phyloP scores from a whole-genome alignment of 2,888 invertebrate genomes.

The Heliconius sara region DNA sequence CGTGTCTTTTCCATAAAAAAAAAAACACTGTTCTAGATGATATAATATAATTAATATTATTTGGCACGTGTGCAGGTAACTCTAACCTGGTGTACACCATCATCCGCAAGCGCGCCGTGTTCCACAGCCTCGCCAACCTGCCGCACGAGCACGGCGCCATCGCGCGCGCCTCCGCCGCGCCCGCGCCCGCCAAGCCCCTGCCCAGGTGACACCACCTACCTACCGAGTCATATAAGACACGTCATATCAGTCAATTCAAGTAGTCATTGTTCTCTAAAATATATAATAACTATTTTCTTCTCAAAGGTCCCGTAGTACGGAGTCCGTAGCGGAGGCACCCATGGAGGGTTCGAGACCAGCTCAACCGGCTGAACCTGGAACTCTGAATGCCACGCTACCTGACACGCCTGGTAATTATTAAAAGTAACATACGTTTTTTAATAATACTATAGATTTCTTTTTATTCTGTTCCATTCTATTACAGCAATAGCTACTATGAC shows the following conservation, averaged over 20 bases:
- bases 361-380: slow-evolving; percentile 95
- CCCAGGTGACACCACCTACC: slow-evolving; percentile 54
- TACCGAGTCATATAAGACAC: too few species aligned
- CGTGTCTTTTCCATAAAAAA: too few species aligned
- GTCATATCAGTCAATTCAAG: too few species aligned
- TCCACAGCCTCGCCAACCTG: slow-evolving; percentile 98
- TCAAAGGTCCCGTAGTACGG: slow-evolving; percentile 74
- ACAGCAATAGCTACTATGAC: slow-evolving; percentile 95
- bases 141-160: slow-evolving; percentile 97
- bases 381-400: slow-evolving; percentile 93
- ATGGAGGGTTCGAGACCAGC: slow-evolving; percentile 94
- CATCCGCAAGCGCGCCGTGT: slow-evolving; percentile 98
- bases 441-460: background rate
- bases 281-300: background rate
- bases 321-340: slow-evolving; percentile 85
- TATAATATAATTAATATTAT: too few species aligned
- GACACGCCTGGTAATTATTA: slow-evolving; percentile 90
- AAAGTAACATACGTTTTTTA: too few species aligned
- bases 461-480: background rate
- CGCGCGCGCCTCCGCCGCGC: slow-evolving; percentile 84
- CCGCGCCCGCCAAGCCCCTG: slow-evolving; percentile 63
- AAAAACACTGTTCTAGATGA: too few species aligned
- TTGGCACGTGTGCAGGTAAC: slow-evolving; percentile 92
- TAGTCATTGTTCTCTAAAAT: too few species aligned
- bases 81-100: slow-evolving; percentile 99